These are phyloP conservation scores for Metacarcinus magister DNA, from an alignment of 2,888 invertebrate genomes.

Conservation along the genomic window DNA sequence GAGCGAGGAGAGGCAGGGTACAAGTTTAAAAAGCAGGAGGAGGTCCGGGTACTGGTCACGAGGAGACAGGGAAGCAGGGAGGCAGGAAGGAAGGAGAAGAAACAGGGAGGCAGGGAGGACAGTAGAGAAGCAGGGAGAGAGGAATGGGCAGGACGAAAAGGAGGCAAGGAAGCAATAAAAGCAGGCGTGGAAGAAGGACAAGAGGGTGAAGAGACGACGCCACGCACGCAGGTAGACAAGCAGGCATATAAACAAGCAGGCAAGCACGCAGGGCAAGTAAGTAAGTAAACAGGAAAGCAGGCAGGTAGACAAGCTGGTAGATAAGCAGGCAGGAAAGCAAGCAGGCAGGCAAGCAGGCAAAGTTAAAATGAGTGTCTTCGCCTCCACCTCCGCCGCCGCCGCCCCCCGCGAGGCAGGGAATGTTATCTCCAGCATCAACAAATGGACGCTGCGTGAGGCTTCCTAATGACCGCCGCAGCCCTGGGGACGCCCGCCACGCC, in stretches of 20 bases:
- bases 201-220: not conserved
- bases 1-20: not conserved
- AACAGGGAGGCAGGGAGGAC: not conserved
- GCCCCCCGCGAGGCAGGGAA: constrained; percentile 68
- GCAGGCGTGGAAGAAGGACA: not conserved
- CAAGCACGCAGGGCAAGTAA: not conserved
- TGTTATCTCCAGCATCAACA: constrained; percentile 74
- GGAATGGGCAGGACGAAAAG: not conserved
- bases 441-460: constrained; percentile 74
- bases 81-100: not conserved
- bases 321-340: constrained; percentile 10
- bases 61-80: not conserved
- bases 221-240: not conserved
- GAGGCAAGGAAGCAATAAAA: not conserved
- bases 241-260: constrained; percentile 17
- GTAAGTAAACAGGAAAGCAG: not conserved
- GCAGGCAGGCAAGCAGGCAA: constrained; percentile 18
- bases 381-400: not conserved
- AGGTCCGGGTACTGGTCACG: not conserved
- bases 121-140: not conserved
- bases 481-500: constrained; percentile 63
- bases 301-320: not conserved
- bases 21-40: not conserved
- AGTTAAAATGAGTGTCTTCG: not conserved
- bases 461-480: constrained; percentile 73